A percentile compares a stretch with the other conserved stretches of the same genome.
phyloP scores from a whole-genome alignment of 2,888 invertebrate genomes.

The Dynastes tityus region DNA sequence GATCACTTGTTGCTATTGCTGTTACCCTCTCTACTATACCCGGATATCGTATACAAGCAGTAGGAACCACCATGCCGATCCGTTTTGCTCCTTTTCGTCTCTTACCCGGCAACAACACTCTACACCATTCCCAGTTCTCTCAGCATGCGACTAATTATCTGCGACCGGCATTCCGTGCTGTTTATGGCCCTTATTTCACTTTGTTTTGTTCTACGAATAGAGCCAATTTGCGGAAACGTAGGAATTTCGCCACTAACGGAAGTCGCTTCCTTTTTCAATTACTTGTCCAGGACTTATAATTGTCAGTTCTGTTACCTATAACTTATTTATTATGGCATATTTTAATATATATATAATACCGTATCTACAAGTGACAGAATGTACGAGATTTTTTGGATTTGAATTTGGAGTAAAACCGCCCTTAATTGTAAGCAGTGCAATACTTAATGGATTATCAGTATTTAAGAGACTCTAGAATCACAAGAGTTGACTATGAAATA shows the following conservation, averaged over 20 bases:
- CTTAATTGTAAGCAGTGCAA: too few relatives aligned
- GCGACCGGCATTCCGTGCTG: conserved; percentile 58
- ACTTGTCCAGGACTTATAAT: neutral
- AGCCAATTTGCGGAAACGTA: conserved; percentile 17
- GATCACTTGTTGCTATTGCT: conserved; percentile 45
- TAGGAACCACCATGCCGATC: conserved; percentile 36
- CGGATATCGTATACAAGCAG: conserved; percentile 32
- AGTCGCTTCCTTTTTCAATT: neutral
- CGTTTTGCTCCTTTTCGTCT: conserved; percentile 60
- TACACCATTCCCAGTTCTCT: conserved; percentile 59
- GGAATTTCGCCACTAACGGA: neutral
- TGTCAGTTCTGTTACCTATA: neutral
- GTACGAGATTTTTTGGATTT: too few relatives aligned
- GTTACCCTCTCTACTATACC: conserved; percentile 6
- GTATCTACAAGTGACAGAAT: too few relatives aligned
- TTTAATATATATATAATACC: too few relatives aligned
- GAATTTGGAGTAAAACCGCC: too few relatives aligned
- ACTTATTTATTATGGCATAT: too few relatives aligned
- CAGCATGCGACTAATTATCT: conserved; percentile 64
- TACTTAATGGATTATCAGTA: too few relatives aligned
- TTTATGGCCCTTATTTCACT: conserved; percentile 55
- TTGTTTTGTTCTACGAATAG: conserved; percentile 33
- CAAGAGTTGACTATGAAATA: too few relatives aligned
- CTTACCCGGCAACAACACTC: conserved; percentile 52
- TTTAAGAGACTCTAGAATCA: too few relatives aligned